A percentile compares a stretch with the other conserved stretches of the same genome.
phyloP scores from a whole-genome alignment of 2,113 vertebrate genomes.

The Panurus biarmicus region DNA sequence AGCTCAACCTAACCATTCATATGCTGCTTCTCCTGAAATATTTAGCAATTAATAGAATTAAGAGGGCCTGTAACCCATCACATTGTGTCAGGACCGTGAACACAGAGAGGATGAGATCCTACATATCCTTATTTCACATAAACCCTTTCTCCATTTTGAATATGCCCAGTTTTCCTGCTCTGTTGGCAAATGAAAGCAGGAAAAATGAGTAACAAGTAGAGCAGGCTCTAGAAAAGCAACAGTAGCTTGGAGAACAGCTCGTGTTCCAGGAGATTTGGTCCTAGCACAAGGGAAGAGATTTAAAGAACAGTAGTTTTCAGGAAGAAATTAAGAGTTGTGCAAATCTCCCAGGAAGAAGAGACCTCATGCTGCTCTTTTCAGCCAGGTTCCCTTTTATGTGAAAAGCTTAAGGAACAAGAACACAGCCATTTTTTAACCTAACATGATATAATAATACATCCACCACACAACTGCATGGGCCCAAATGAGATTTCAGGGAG shows the following conservation, averaged over 20 bases:
- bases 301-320: background rate
- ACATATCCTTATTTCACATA: background rate
- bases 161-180: background rate
- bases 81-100: background rate
- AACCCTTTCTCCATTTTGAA: background rate
- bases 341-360: background rate
- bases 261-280: background rate
- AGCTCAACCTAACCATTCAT: background rate
- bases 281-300: background rate
- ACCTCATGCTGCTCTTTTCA: conserved; percentile 13
- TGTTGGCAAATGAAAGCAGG: background rate
- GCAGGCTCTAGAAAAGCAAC: background rate
- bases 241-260: background rate
- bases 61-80: background rate
- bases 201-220: background rate
- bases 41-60: conserved; percentile 18
- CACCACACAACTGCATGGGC: background rate
- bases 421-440: background rate
- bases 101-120: background rate
- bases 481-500: background rate
- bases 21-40: conserved; percentile 32
- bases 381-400: background rate
- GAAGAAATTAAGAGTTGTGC: background rate
- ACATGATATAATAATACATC: background rate
- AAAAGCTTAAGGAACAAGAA: background rate